Evolutionary conservation across 2,113 vertebrate genomes (phyloP).

Genomic region (Ammodytes marinus): DNA sequence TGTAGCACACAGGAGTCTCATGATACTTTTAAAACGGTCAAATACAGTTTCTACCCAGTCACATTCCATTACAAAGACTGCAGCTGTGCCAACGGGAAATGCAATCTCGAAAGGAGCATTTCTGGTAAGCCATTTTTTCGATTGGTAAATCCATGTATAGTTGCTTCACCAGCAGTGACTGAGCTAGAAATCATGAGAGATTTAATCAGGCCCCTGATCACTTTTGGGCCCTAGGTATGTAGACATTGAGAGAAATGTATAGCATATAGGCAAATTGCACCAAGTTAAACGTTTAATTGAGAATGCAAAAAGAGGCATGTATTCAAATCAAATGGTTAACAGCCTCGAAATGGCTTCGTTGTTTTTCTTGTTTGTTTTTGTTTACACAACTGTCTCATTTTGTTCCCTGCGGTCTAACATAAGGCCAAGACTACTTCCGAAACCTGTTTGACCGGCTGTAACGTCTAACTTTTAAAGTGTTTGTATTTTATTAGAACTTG

Average conservation of each 20-base stretch:
- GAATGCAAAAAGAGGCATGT: no score
- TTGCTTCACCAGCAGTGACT: no score
- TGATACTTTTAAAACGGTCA: neutral
- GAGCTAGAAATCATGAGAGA: no score
- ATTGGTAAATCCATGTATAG: no score
- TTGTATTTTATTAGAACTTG: neutral
- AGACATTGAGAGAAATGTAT: no score
- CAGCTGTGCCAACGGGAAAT: neutral
- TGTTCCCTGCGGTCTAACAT: neutral
- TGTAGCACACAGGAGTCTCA: no score
- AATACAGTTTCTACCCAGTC: neutral
- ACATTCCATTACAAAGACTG: neutral
- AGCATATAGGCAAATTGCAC: no score
- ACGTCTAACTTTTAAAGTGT: neutral
- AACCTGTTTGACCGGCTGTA: neutral
- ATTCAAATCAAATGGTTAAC: neutral
- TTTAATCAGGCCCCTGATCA: no score
- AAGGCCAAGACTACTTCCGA: neutral
- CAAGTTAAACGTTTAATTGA: no score
- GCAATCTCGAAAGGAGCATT: no score
- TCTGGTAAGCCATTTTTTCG: no score
- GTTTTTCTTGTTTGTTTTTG: neutral
- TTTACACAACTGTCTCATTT: neutral
- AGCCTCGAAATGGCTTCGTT: neutral
- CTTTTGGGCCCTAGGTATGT: no score